Evolutionary conservation across 2,888 invertebrate genomes (phyloP).

Genomic region (Andricus quercusramuli): DNA sequence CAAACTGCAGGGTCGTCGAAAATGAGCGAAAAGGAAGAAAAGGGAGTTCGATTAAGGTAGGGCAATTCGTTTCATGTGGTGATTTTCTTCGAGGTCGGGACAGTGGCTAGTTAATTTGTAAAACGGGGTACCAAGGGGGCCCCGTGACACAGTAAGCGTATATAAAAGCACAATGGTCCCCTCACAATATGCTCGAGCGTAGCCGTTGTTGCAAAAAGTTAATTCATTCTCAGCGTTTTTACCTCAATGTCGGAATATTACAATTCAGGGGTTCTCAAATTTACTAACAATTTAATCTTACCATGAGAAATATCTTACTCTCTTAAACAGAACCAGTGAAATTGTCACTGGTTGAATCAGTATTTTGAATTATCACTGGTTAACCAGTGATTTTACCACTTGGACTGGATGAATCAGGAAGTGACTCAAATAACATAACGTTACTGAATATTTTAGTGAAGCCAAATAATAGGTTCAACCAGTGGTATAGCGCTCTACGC

Average conservation of each 20-base stretch:
- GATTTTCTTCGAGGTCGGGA: slow-evolving; percentile 5
- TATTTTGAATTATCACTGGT: too few relatives aligned
- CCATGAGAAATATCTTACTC: too few relatives aligned
- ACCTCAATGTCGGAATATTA: slow-evolving; percentile 69
- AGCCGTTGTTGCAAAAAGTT: slow-evolving; percentile 70
- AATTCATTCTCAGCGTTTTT: slow-evolving; percentile 75
- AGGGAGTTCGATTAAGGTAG: not conserved
- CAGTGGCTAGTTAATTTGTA: slow-evolving; percentile 30
- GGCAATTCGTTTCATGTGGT: slow-evolving; percentile 1
- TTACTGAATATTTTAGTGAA: too few relatives aligned
- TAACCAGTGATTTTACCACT: too few relatives aligned
- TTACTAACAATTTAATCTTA: not conserved
- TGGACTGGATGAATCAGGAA: too few relatives aligned
- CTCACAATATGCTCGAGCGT: slow-evolving; percentile 66
- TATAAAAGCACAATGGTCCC: slow-evolving; percentile 62
- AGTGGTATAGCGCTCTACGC: too few relatives aligned
- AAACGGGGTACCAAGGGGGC: slow-evolving; percentile 28
- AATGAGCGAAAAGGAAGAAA: not conserved
- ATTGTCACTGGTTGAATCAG: too few relatives aligned
- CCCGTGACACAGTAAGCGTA: slow-evolving; percentile 47
- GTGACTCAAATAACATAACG: too few relatives aligned
- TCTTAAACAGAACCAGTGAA: too few relatives aligned
- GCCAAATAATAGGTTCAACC: too few relatives aligned
- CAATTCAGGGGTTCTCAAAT: slow-evolving; percentile 64
- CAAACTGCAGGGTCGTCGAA: not conserved